Base-by-base conservation (phyloP, 2,113 vertebrate species). In the Pedetes capensis region DNA sequence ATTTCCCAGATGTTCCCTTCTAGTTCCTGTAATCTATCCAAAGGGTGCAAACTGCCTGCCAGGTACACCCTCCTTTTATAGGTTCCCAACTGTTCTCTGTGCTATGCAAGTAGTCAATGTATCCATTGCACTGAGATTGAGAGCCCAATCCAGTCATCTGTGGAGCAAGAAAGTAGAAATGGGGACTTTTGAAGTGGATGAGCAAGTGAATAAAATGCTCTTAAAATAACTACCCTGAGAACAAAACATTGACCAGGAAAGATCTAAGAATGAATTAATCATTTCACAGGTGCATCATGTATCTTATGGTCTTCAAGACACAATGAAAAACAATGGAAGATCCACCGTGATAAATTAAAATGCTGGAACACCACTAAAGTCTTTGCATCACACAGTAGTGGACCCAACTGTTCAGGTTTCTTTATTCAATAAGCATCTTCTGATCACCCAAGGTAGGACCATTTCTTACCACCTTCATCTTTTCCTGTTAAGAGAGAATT, bases 201-300 rank as follows among this genome's bases (percentile, higher is more conserved):
- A 87, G 18, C 53, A 61, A 57, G 59, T 72, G 29, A 23, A 72
- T 75, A 61, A 42, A 94, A 75, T 22, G n/a, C 25, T 86, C 94
- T 89, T 55, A 83, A 80, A 87, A 80, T 92, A 44, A 44, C 23
- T 42, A 17, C 44, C 25, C 3, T 42, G 32, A 93, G 17, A n/a
- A 47, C 25, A 8, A 88, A 94, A 63, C 69, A 88, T 75, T 44
- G 42, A 93, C 29, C 71, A 89, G 55, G 84, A 74, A 85, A 84
- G 25, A 72, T 13, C 13, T 87, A 53, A 51, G 8, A 51, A 17
- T 68, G 27, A 83, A 51, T 80, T 57, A 37, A 44, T 93, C 44
- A 74, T 85, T 87, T 51, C 6, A n/a, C n/a, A 25, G 29, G 29
- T 78, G 20, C 11, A 53, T 74, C n/a, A n/a, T n/a, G n/a, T 53